phyloP scores from a whole-genome alignment of 1,140 invertebrate genomes.

The Eriosoma lanigerum region DNA sequence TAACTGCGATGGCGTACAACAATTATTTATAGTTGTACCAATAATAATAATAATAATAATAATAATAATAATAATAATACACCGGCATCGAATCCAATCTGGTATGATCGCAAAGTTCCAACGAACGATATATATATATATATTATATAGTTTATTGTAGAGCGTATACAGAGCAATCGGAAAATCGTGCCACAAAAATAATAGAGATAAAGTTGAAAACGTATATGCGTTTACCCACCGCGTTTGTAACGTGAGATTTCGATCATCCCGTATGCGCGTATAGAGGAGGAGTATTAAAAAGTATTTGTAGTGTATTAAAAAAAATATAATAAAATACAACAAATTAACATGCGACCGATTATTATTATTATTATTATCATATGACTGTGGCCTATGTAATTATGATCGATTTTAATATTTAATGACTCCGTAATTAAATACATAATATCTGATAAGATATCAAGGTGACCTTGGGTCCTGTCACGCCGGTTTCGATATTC shows the following conservation, averaged over 20 bases:
- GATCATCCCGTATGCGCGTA: neutral
- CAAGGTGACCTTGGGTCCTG: constrained; percentile 36
- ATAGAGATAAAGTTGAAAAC: no score
- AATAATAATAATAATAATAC: no score
- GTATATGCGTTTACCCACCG: no score
- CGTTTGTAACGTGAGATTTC: neutral
- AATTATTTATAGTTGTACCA: no score
- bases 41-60: no score
- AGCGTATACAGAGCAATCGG: no score
- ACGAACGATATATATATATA: no score
- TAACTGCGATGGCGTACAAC: no score
- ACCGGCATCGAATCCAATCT: no score
- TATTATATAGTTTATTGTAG: no score
- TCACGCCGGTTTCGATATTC: constrained; percentile 40
- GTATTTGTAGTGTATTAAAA: neutral
- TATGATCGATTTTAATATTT: constrained; percentile 45
- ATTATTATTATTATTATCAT: neutral
- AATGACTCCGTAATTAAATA: constrained; percentile 46
- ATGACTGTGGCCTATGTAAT: constrained; percentile 23
- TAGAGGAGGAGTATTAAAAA: neutral
- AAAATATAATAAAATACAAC: constrained; percentile 18
- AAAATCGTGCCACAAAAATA: no score
- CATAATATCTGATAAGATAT: constrained; percentile 37
- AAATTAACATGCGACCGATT: constrained; percentile 27
- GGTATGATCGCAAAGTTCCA: no score